A percentile compares a stretch with the other conserved stretches of the same genome.
phyloP scores from a whole-genome alignment of 2,888 invertebrate genomes.

The Agriopis aurantiaria region DNA sequence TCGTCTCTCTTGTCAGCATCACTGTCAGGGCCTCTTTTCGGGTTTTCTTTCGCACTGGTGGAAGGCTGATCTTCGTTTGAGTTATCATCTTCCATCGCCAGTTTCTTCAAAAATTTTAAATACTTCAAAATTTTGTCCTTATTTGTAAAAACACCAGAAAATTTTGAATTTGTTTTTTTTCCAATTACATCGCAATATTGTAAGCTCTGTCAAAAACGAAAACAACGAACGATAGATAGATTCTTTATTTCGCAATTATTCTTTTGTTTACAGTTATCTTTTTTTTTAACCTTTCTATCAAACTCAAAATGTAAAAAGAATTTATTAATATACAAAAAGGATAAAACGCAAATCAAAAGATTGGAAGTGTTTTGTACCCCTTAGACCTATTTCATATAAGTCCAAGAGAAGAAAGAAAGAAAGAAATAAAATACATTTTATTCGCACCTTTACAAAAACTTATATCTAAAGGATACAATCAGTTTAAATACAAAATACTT shows the following conservation, averaged over 20 bases:
- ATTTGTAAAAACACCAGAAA: neutral
- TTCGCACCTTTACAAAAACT: no score
- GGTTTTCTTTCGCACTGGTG: constrained; percentile 58
- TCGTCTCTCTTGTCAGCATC: constrained; percentile 47
- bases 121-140: constrained; percentile 61
- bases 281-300: neutral
- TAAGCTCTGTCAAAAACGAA: constrained; percentile 23
- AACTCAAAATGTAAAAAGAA: neutral
- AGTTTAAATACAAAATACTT: no score
- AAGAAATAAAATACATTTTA: no score
- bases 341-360: neutral
- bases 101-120: constrained; percentile 56
- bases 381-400: no score
- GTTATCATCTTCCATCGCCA: constrained; percentile 63
- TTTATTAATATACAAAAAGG: neutral
- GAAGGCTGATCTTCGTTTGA: constrained; percentile 54
- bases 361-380: no score
- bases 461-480: no score
- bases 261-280: constrained; percentile 30
- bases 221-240: neutral
- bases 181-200: constrained; percentile 1
- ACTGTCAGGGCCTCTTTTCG: constrained; percentile 45
- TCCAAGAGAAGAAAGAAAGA: no score
- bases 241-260: constrained; percentile 12
- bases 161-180: constrained; percentile 20